phyloP scores from a whole-genome alignment of 2,888 invertebrate species.

The Disparrhopalites patrizii region DNA sequence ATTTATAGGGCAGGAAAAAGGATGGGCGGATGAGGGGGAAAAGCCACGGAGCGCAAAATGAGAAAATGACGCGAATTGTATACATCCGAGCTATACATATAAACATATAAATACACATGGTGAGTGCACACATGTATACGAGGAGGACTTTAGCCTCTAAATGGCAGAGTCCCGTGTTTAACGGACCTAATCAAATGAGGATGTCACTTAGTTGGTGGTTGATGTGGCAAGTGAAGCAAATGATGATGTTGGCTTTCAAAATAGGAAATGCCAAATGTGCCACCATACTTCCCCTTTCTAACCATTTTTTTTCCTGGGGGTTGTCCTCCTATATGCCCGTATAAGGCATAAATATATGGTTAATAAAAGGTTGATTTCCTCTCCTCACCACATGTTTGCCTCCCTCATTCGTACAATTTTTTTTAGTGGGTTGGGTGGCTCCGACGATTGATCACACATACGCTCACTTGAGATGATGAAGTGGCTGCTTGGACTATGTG shows the following conservation, averaged over 20 bases:
- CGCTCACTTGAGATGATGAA: conserved; percentile 19
- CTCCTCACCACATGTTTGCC: too few relatives aligned
- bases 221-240: conserved; percentile 16
- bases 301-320: too few relatives aligned
- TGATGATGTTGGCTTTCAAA: conserved; percentile 17
- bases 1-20: not conserved
- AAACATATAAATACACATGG: too few relatives aligned
- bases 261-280: too few relatives aligned
- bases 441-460: conserved; percentile 17
- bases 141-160: conserved; percentile 10
- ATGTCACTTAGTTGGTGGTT: conserved; percentile 18
- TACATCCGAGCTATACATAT: too few relatives aligned
- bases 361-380: too few relatives aligned
- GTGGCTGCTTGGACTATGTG: conserved; percentile 7
- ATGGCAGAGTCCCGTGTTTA: conserved; percentile 9
- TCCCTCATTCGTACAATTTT: too few relatives aligned
- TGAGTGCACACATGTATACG: too few relatives aligned
- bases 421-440: conserved; percentile 1
- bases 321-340: too few relatives aligned
- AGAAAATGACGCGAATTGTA: conserved; percentile 11
- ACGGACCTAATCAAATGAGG: conserved; percentile 18
- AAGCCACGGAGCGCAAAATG: conserved; percentile 19
- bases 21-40: not conserved
- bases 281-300: too few relatives aligned
- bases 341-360: too few relatives aligned